A percentile compares a stretch with the other conserved stretches of the same genome.
phyloP scores from a whole-genome alignment of 2,113 vertebrate species.

The Paradisaea rubra region DNA sequence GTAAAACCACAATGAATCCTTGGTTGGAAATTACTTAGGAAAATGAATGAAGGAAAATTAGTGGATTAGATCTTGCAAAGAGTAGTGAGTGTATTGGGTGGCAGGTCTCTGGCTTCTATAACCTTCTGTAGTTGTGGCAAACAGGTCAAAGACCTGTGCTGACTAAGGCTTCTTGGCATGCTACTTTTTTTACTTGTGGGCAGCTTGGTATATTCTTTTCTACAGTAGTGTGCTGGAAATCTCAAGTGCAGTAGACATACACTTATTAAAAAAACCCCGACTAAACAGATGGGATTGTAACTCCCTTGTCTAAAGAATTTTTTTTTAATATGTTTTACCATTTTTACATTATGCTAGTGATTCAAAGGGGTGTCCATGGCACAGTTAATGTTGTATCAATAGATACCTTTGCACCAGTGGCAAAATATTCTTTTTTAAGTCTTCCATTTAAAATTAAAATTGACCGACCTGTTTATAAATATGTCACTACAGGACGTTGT shows the following conservation, averaged over 20 bases:
- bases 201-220: not conserved
- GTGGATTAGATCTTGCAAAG: not conserved
- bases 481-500: not conserved
- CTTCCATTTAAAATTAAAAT: not conserved
- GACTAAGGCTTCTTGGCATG: not conserved
- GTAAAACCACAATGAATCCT: not conserved
- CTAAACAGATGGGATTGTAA: not conserved
- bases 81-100: not conserved
- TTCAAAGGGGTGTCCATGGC: not conserved
- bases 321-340: not conserved
- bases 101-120: not conserved
- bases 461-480: not conserved
- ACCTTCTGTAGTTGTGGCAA: not conserved
- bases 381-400: not conserved
- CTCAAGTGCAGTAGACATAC: not conserved
- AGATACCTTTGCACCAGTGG: not conserved
- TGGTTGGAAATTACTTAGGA: not conserved
- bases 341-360: not conserved
- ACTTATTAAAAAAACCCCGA: accelerated
- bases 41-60: not conserved
- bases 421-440: not conserved
- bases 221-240: not conserved
- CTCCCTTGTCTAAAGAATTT: not conserved
- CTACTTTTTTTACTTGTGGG: not conserved
- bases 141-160: not conserved